Conservation (phyloP, 2,797 vertebrate species). For the Premnoplex brunnescens region DNA sequence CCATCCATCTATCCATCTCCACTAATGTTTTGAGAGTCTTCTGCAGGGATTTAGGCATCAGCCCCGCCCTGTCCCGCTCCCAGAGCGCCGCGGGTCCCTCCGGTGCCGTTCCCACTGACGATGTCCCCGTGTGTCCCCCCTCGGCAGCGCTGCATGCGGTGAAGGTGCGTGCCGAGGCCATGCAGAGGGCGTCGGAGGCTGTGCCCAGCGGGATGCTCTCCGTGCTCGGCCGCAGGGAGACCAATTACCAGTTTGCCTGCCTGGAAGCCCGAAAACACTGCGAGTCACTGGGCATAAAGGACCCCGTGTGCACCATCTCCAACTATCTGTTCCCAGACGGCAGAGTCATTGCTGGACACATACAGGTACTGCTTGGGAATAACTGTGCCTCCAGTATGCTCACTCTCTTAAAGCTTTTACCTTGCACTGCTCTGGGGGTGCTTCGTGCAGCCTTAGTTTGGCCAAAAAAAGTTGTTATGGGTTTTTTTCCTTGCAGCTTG, state of each 20-base stretch:
- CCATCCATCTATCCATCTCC: too few species aligned
- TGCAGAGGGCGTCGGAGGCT: slow-evolving; percentile 89
- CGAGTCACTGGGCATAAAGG: slow-evolving; percentile 78
- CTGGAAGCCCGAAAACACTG: slow-evolving; percentile 88
- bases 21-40: too few species aligned
- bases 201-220: slow-evolving; percentile 92
- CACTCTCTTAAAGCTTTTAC: not conserved
- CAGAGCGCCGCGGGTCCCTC: too few species aligned
- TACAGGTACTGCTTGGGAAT: slow-evolving; percentile 77
- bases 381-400: not conserved
- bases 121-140: not conserved
- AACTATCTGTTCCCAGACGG: slow-evolving; percentile 93
- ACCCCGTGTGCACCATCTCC: slow-evolving; percentile 87
- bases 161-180: slow-evolving; percentile 92
- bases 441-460: accelerated
- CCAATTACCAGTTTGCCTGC: slow-evolving; percentile 85
- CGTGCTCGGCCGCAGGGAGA: slow-evolving; percentile 80
- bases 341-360: slow-evolving; percentile 92
- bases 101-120: too few species aligned
- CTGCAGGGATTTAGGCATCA: too few species aligned
- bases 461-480: not conserved
- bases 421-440: not conserved
- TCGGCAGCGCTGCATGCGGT: slow-evolving; percentile 86
- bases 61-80: too few species aligned
- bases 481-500: not conserved